Evolutionary conservation across 2,888 invertebrate species (phyloP).

Genomic region (Microchrysa polita): DNA sequence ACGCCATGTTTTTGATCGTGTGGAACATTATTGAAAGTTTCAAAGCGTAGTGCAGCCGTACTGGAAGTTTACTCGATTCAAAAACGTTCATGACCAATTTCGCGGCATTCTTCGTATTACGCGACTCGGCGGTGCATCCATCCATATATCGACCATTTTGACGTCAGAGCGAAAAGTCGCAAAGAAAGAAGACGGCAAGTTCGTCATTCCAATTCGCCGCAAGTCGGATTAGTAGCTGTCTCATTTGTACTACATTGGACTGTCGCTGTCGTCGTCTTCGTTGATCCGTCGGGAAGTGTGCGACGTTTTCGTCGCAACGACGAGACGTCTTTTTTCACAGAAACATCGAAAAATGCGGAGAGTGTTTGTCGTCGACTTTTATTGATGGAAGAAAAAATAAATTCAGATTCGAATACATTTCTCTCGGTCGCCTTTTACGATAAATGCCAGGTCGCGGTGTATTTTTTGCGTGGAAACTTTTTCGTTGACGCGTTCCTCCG

Average conservation of each 20-base stretch:
- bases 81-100: too few species aligned
- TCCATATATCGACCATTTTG: conserved; percentile 14
- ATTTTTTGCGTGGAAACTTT: neutral
- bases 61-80: too few species aligned
- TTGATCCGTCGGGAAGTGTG: conserved; percentile 23
- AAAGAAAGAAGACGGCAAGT: conserved; percentile 3
- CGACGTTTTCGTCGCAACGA: conserved; percentile 32
- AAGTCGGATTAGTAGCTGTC: neutral
- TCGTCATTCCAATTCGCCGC: neutral
- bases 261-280: neutral
- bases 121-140: neutral
- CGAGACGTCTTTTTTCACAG: conserved; percentile 28
- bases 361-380: conserved; percentile 31
- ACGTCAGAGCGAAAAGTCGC: conserved; percentile 15
- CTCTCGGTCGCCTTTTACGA: neutral
- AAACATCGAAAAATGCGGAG: conserved; percentile 44
- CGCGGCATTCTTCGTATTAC: neutral
- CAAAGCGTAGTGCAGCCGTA: neutral
- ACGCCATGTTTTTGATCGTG: conserved; percentile 14
- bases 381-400: conserved; percentile 39
- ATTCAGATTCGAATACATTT: conserved; percentile 15
- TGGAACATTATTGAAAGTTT: neutral
- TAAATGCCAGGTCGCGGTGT: conserved; percentile 15
- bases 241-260: neutral
- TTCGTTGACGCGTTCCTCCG: conserved; percentile 13